These are phyloP conservation scores for Anorthoa munda DNA, from an alignment of 2,888 invertebrate species.

Conservation along the genomic window DNA sequence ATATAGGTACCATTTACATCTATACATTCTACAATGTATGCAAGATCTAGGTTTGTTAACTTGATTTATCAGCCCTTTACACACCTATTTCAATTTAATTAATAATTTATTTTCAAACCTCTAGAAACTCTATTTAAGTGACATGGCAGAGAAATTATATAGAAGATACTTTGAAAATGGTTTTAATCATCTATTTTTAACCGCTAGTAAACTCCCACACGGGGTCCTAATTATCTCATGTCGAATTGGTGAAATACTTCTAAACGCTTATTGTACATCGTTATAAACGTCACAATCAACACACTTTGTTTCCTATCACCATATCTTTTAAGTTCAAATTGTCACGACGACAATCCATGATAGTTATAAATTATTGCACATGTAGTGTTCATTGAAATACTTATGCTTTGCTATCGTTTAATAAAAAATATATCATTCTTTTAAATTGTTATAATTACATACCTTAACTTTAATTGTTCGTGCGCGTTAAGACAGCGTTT, in stretches of 20 bases:
- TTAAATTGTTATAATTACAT: constrained; percentile 67
- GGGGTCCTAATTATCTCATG: constrained; percentile 59
- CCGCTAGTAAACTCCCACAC: constrained; percentile 49
- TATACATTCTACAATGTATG: neutral
- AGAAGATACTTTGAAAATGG: constrained; percentile 20
- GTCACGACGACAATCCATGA: neutral
- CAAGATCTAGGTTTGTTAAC: neutral
- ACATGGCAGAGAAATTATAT: constrained; percentile 21
- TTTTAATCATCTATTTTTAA: constrained; percentile 41
- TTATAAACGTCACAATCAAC: constrained; percentile 38
- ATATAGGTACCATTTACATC: no score
- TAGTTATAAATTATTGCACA: constrained; percentile 48
- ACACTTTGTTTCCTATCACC: constrained; percentile 21
- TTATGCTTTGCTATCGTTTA: constrained; percentile 48
- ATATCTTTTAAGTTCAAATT: constrained; percentile 32
- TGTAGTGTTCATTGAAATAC: constrained; percentile 48
- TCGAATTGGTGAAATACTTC: constrained; percentile 62
- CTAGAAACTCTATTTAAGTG: neutral
- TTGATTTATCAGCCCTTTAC: neutral
- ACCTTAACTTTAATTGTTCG: constrained; percentile 56
- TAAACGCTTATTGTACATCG: constrained; percentile 48
- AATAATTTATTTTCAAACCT: neutral
- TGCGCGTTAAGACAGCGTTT: constrained; percentile 41
- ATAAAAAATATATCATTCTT: constrained; percentile 66
- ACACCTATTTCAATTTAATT: neutral